phyloP scores from a whole-genome alignment of 2,888 invertebrate genomes.

The Clitarchus hookeri region DNA sequence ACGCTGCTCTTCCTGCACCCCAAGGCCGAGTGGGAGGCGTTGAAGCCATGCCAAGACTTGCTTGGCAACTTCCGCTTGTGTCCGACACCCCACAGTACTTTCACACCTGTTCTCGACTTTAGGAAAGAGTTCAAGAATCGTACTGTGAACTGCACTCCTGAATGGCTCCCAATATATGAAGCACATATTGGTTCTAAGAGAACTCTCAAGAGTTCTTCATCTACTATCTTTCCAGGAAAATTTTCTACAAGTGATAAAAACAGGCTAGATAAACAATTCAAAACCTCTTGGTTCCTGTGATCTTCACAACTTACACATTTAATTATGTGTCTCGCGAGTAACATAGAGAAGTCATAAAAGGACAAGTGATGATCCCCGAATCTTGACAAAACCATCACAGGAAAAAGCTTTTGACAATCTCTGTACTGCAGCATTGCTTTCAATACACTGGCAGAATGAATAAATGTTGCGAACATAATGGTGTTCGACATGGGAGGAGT shows the following conservation, averaged over 20 bases:
- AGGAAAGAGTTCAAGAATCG: background rate
- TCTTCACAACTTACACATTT: background rate
- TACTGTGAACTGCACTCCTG: background rate
- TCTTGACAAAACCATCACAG: background rate
- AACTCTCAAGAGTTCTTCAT: background rate
- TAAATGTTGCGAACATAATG: slow-evolving; percentile 29
- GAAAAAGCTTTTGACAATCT: slow-evolving; percentile 32
- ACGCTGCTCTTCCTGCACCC: background rate
- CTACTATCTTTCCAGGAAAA: background rate
- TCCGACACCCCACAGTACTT: background rate
- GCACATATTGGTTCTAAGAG: background rate
- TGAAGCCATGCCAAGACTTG: background rate
- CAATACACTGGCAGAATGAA: slow-evolving; percentile 33
- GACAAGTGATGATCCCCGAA: background rate
- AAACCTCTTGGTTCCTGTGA: background rate
- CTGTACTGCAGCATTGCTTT: slow-evolving; percentile 26
- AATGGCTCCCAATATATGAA: background rate
- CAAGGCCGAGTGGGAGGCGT: background rate
- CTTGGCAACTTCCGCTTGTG: background rate
- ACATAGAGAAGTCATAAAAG: background rate
- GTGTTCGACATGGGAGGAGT: background rate
- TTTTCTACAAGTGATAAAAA: background rate
- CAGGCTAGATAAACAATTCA: background rate
- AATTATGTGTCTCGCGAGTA: background rate
- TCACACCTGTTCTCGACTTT: background rate